These are phyloP conservation scores for Reticulitermes lucifugus DNA, from an alignment of 2,888 invertebrate species.

Conservation along the genomic window DNA sequence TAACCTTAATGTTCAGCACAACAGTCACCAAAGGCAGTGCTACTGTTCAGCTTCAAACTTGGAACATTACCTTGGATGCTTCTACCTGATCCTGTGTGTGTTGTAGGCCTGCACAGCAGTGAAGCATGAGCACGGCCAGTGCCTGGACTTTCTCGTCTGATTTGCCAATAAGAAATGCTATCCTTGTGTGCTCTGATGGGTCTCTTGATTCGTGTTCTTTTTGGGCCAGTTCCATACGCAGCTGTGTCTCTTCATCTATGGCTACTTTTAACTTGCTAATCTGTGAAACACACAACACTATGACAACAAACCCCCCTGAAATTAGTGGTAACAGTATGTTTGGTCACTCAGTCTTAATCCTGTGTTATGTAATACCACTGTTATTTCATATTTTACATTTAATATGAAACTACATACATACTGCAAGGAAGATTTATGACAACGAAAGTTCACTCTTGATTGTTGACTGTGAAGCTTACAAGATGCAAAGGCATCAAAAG, in stretches of 20 bases:
- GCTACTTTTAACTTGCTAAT: slow-evolving; percentile 80
- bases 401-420: too few relatives aligned
- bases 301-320: not conserved
- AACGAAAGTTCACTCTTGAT: too few relatives aligned
- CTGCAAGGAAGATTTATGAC: too few relatives aligned
- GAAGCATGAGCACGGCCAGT: slow-evolving; percentile 91
- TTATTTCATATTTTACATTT: too few relatives aligned
- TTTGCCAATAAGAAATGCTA: slow-evolving; percentile 65
- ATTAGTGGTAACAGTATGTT: not conserved
- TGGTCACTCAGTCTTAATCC: not conserved
- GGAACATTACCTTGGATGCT: slow-evolving; percentile 35
- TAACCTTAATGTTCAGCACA: not conserved
- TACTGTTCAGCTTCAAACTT: too few relatives aligned
- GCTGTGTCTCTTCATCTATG: slow-evolving; percentile 77
- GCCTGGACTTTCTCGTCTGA: slow-evolving; percentile 91
- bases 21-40: too few relatives aligned
- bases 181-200: slow-evolving; percentile 50
- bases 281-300: slow-evolving; percentile 63
- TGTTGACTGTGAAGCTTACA: too few relatives aligned
- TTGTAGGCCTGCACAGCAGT: slow-evolving; percentile 94
- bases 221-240: slow-evolving; percentile 66
- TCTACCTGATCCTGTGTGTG: slow-evolving; percentile 74
- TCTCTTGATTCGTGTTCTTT: slow-evolving; percentile 62
- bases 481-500: too few relatives aligned
- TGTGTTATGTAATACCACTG: not conserved